Evolutionary conservation across 2,113 vertebrate species (phyloP).

Genomic region (Labrus mixtus): DNA sequence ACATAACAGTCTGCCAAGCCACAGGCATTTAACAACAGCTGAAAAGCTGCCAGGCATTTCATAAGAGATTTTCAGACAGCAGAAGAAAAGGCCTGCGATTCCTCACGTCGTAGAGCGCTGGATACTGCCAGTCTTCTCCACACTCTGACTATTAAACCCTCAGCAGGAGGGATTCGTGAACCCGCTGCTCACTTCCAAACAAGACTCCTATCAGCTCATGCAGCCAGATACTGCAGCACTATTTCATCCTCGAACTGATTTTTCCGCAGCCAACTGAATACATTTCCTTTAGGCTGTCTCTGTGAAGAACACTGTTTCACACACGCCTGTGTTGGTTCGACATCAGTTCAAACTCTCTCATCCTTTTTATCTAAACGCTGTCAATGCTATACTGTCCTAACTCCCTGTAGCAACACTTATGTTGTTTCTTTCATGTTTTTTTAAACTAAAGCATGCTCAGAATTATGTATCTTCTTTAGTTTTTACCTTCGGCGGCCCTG

Average conservation of each 20-base stretch:
- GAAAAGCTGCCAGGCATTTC: constrained; percentile 43
- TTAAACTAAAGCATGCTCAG: neutral
- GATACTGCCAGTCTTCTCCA: constrained; percentile 43
- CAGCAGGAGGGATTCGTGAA: constrained; percentile 39
- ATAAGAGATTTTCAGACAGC: constrained; percentile 43
- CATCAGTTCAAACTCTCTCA: constrained; percentile 11
- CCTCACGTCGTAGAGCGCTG: constrained; percentile 9
- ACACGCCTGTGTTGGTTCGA: constrained; percentile 5
- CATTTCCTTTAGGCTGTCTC: constrained; percentile 22
- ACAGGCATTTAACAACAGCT: constrained; percentile 36
- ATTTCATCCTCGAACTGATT: constrained; percentile 38
- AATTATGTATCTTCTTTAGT: neutral
- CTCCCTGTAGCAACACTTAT: neutral
- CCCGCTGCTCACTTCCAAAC: constrained; percentile 38
- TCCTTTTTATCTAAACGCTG: constrained; percentile 1
- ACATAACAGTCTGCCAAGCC: constrained; percentile 30
- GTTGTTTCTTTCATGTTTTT: neutral
- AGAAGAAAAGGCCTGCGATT: constrained; percentile 45
- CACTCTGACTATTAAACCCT: constrained; percentile 44
- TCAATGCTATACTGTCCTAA: neutral
- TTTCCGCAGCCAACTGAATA: constrained; percentile 4
- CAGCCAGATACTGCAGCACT: constrained; percentile 16
- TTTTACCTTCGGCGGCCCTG: neutral
- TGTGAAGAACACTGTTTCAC: constrained; percentile 25
- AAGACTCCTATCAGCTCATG: constrained; percentile 21